Evolutionary conservation across 2,888 invertebrate genomes (phyloP).

Genomic region (Neocrepidodera transversa): DNA sequence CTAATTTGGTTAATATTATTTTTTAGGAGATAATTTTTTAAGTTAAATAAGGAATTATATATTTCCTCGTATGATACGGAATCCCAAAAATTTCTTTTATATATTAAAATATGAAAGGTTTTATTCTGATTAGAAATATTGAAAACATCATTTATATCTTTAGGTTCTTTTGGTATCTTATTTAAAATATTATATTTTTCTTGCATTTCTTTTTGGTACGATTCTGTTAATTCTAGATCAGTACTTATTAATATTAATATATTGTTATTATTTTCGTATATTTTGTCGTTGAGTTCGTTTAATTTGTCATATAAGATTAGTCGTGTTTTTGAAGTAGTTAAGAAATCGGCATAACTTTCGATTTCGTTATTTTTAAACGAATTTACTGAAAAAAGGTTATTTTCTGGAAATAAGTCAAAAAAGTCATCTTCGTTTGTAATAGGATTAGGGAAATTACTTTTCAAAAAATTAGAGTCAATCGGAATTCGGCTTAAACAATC

Average conservation of each 20-base stretch:
- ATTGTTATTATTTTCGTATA: neutral
- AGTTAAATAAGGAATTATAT: neutral
- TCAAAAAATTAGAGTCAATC: neutral
- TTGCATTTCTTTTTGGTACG: slow-evolving; percentile 1
- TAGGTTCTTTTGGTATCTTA: neutral
- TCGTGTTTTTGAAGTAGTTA: neutral
- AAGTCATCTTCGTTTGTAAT: neutral
- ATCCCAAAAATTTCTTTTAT: slow-evolving; percentile 5
- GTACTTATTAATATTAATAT: neutral
- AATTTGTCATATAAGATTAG: neutral
- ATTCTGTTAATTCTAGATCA: slow-evolving; percentile 2
- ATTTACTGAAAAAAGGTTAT: neutral
- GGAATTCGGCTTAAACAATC: slow-evolving; percentile 14
- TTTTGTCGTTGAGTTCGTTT: neutral
- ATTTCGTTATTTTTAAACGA: neutral
- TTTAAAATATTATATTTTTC: neutral
- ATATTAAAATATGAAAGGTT: neutral
- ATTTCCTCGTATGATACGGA: neutral
- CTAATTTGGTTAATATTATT: slow-evolving; percentile 1
- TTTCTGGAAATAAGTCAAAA: neutral
- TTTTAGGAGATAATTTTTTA: neutral
- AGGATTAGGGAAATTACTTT: too few species aligned
- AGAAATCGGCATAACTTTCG: neutral
- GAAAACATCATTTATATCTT: neutral
- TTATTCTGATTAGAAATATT: neutral